phyloP scores from a whole-genome alignment of 2,113 vertebrate species.

The Eolophus roseicapilla region DNA sequence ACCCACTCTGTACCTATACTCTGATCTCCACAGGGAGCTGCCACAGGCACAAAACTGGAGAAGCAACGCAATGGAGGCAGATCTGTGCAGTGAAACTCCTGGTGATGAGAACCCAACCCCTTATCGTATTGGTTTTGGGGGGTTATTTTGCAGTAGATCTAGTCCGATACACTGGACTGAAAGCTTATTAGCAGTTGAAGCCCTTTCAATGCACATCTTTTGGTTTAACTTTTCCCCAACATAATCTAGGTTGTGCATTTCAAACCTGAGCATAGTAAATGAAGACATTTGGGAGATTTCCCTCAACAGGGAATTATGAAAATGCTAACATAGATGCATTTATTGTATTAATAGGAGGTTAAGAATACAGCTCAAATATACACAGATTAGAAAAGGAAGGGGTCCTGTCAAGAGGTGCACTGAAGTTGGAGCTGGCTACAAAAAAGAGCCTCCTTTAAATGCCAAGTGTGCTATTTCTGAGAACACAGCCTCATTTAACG shows the following conservation, averaged over 20 bases:
- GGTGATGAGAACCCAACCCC: neutral
- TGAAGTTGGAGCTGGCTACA: neutral
- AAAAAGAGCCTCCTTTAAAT: neutral
- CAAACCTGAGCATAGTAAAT: neutral
- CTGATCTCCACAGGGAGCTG: neutral
- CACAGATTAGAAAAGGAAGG: neutral
- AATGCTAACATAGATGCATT: neutral
- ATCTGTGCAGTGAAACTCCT: neutral
- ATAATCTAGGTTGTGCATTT: neutral
- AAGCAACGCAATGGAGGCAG: neutral
- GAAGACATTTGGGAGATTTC: neutral
- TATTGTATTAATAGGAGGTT: neutral
- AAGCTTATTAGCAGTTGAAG: neutral
- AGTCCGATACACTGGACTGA: neutral
- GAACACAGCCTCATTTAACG: neutral
- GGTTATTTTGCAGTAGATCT: neutral
- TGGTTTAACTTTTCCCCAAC: neutral
- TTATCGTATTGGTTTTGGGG: accelerated
- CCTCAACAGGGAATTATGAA: neutral
- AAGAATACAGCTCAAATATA: neutral
- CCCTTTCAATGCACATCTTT: neutral
- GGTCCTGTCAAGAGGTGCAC: neutral
- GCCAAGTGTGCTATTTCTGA: neutral
- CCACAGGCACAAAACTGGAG: neutral
- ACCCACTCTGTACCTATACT: neutral